Evolutionary conservation across 2,113 vertebrate genomes (phyloP).

Genomic region (Nothoprocta pentlandii): DNA sequence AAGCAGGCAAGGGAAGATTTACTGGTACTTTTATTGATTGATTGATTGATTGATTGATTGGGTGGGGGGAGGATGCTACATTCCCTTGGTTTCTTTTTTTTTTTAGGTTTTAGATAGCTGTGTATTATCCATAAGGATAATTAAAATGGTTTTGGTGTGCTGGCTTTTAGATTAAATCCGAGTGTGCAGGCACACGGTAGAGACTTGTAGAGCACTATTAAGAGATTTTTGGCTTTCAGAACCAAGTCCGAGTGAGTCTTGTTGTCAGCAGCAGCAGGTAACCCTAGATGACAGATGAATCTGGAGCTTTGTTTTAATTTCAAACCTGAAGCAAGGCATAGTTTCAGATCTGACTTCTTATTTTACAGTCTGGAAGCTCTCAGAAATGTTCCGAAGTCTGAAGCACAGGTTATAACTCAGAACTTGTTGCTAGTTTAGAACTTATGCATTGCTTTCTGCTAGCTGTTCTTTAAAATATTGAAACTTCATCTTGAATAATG

Average conservation of each 20-base stretch:
- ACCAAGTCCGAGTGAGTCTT: background rate
- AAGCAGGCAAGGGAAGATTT: fast-evolving
- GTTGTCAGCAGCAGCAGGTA: background rate
- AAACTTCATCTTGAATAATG: constrained; percentile 27
- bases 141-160: background rate
- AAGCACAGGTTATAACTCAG: background rate
- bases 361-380: constrained; percentile 7
- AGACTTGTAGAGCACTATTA: background rate
- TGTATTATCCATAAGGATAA: background rate
- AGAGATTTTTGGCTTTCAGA: background rate
- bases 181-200: background rate
- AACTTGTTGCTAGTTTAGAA: background rate
- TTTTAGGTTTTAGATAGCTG: background rate
- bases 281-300: background rate
- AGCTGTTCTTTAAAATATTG: constrained; percentile 34
- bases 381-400: background rate
- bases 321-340: background rate
- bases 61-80: background rate
- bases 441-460: constrained; percentile 14
- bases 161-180: background rate
- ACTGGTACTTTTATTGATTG: fast-evolving
- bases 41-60: too few relatives aligned
- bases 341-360: background rate
- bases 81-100: background rate
- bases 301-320: constrained; percentile 23